Evolutionary conservation across 1,140 invertebrate species (phyloP).

Genomic region (Drosophila athabasca): DNA sequence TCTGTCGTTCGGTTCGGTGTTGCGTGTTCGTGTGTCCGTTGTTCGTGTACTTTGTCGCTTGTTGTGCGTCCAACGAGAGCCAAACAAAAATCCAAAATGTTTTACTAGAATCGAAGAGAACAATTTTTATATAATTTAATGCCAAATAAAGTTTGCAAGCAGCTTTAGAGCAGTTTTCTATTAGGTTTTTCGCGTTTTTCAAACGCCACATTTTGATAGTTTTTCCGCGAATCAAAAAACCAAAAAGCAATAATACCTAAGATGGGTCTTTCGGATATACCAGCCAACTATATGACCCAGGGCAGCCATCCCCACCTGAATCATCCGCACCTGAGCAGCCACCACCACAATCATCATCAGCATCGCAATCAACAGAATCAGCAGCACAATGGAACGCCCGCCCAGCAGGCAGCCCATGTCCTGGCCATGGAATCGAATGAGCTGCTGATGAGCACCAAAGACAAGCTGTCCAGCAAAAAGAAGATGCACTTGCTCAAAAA

Average conservation of each 20-base stretch:
- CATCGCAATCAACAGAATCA: slow-evolving; percentile 45
- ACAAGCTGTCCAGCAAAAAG: slow-evolving; percentile 83
- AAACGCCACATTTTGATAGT: background rate
- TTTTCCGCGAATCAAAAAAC: slow-evolving; percentile 2
- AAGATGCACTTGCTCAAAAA: slow-evolving; percentile 85
- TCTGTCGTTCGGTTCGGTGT: slow-evolving; percentile 19
- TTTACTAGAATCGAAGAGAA: slow-evolving; percentile 23
- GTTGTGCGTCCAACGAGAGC: slow-evolving; percentile 32
- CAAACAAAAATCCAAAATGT: slow-evolving; percentile 55
- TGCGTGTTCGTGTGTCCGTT: slow-evolving; percentile 24
- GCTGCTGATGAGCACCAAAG: slow-evolving; percentile 73
- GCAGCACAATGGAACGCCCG: slow-evolving; percentile 49
- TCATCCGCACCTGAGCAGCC: slow-evolving; percentile 52
- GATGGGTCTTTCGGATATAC: slow-evolving; percentile 81
- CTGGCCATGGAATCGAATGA: slow-evolving; percentile 68
- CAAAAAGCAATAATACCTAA: slow-evolving; percentile 18
- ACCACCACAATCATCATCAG: slow-evolving; percentile 35
- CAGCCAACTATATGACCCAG: slow-evolving; percentile 73
- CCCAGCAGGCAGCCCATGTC: slow-evolving; percentile 69
- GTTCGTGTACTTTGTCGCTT: slow-evolving; percentile 36
- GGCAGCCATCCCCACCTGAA: slow-evolving; percentile 59
- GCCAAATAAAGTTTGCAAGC: slow-evolving; percentile 32
- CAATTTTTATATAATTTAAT: slow-evolving; percentile 35
- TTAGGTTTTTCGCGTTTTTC: slow-evolving; percentile 24
- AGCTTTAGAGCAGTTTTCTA: slow-evolving; percentile 24